Percentiles rank a stretch among this genome's conserved stretches.
Evolutionary conservation across 2,797 vertebrate species (phyloP).

Genomic region (Sebastes nivosus): DNA sequence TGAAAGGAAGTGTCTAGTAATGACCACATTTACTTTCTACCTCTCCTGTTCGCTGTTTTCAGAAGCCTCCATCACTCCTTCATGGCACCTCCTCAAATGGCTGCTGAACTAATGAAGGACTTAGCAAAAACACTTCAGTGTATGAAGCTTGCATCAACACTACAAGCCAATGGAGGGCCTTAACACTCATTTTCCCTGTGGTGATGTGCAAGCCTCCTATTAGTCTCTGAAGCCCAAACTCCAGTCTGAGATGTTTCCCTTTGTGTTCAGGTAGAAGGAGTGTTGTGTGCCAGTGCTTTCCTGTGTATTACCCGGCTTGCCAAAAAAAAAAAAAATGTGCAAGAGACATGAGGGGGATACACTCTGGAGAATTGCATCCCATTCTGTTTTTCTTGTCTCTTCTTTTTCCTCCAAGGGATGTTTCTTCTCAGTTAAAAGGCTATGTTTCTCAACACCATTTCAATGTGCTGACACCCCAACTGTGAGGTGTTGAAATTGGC

Average conservation of each 20-base stretch:
- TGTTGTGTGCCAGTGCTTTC: conserved; percentile 75
- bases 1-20: conserved; percentile 77
- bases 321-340: conserved; percentile 70
- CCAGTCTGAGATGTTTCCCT: conserved; percentile 70
- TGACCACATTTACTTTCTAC: conserved; percentile 67
- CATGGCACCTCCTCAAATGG: conserved; percentile 49
- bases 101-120: conserved; percentile 67
- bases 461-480: conserved; percentile 79
- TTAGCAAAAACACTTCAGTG: conserved; percentile 57
- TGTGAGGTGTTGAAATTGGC: conserved; percentile 80
- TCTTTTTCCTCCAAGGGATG: conserved; percentile 60
- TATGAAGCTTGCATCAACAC: conserved; percentile 67
- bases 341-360: conserved; percentile 71
- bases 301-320: conserved; percentile 75
- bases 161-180: conserved; percentile 58
- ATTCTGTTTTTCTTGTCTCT: conserved; percentile 74
- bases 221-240: conserved; percentile 75
- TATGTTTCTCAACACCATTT: conserved; percentile 78
- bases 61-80: conserved; percentile 50
- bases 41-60: conserved; percentile 58
- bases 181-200: conserved; percentile 54
- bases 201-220: conserved; percentile 69
- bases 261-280: conserved; percentile 74
- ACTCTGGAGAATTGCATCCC: conserved; percentile 81
- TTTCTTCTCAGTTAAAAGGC: conserved; percentile 82